Evolutionary conservation across 1,140 invertebrate genomes (phyloP), one percentile per base, ranked within the genome.

Genomic region (Hycleus cichorii): DNA sequence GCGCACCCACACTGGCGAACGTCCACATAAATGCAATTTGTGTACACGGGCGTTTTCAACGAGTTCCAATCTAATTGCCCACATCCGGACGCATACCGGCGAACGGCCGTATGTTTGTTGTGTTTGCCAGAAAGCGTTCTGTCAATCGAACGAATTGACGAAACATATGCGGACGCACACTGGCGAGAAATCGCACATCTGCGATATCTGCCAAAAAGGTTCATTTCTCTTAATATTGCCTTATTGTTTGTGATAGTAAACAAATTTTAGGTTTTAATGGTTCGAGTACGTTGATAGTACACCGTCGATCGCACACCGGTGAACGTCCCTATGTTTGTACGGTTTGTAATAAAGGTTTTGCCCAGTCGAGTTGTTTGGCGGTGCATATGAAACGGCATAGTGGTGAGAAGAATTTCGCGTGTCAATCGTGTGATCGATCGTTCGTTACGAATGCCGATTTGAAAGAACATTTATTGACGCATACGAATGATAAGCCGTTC

Each of bases 21-120:
- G 78, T 52, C 80, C 79, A 0, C 80, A 80, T 56, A 77, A 79
- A 64, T 81, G 80, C 62, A 71, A 58, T 46, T 68, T 79, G 44
- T 81, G 80, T 67, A 64, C 72, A 32, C 79, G 77, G 67, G 79
- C 79, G 59, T 81, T 81, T 65, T 74, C 78, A 3, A 78, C 80
- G 32, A 80, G 79, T 63, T 79, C 79, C 6, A 80, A 80, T 66
- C 66, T 81, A 48, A 69, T 71, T 27, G 69, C 78, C 69, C 47
- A 82, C 75, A 67, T 80, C 73, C 52, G 77, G 73, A 70, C 75
- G 63, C 72, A 81, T 74, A 76, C 80, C 77, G 74, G 71, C 3
- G 71, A 73, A 49, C 70, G 74, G 43, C 74, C 75, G 0, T 78
- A 74, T 50, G 68, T 69, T 3, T 80, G 78, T 60, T 69, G 67